These are phyloP conservation scores for Chironomus riparius DNA, from an alignment of 2,888 invertebrate species.

Conservation along the genomic window DNA sequence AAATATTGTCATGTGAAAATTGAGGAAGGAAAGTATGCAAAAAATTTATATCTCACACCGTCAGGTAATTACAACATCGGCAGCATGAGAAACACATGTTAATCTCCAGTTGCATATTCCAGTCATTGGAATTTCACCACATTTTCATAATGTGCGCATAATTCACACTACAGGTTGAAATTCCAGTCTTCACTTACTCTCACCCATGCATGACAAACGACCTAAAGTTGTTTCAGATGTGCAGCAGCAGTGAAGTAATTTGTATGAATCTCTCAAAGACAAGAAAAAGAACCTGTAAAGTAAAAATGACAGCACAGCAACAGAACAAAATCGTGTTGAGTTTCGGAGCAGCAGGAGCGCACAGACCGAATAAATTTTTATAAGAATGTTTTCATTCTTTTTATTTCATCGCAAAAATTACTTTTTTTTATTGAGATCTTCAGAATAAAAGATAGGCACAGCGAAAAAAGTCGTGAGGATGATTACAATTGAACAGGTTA, in stretches of 20 bases:
- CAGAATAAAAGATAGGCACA: background rate
- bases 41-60: background rate
- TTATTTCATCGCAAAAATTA: background rate
- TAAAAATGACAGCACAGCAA: background rate
- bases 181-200: background rate
- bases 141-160: background rate
- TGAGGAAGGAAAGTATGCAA: too few species aligned
- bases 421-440: background rate
- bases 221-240: background rate
- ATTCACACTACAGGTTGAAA: background rate
- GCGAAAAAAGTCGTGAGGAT: background rate
- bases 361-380: background rate
- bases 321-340: background rate
- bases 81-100: background rate
- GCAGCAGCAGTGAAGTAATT: background rate
- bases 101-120: background rate
- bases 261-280: background rate
- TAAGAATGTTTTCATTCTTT: background rate
- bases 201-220: background rate
- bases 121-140: background rate
- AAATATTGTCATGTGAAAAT: background rate
- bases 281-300: background rate
- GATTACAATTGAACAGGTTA: background rate
- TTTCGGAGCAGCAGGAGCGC: background rate
- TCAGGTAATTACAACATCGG: background rate